Base-by-base conservation (phyloP, 2,888 invertebrate species). In the Protula sp. region DNA sequence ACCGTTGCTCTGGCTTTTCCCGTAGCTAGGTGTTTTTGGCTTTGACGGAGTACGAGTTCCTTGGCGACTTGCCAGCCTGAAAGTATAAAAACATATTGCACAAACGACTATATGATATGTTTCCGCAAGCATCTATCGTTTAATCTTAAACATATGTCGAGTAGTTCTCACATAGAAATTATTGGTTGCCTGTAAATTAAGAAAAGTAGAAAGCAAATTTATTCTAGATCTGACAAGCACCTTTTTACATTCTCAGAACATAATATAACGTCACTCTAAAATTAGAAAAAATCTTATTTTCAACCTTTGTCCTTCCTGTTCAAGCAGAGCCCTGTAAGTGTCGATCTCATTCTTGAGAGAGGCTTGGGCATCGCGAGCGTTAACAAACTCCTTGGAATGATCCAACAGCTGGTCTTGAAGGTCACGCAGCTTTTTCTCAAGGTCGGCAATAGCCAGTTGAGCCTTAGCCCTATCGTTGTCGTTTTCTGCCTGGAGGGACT, bases 331-430 rank as follows among this genome's bases (percentile, higher is more conserved):
- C 14, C 54, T 5, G 54, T 54, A 54, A 4, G 22, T 14, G 4
- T 54, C 54, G 22, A 54, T 54, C 28, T 54, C 54, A 9, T 14
- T 19, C 31, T 27, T 14, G 9, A 54, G 22, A 5, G 54, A 30
- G n/a, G 54, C 54, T 29, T 54, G 54, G 4, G 54, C 54, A 19
- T 54, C 54, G 9, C 31, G 5, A n/a, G 54, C 54, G 28, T 9
- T 5, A 22, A 19, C 22, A 28, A 28, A 54, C 19, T 54, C 54
- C 31, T 30, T 28, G 19, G 4, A 4, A 4, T 54, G 9, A 22
- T 22, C 29, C 54, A 54, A 4, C 31, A 54, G 31, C 22, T 54
- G 30, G 29, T 28, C 54, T 22, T 9, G 51, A 51, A 51, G 51
- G 5, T 51, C 24, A 14, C 14, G 5, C 14, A 51, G n/a, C 51